phyloP scores from a whole-genome alignment of 2,113 vertebrate species.

The Meleagris gallopavo region DNA sequence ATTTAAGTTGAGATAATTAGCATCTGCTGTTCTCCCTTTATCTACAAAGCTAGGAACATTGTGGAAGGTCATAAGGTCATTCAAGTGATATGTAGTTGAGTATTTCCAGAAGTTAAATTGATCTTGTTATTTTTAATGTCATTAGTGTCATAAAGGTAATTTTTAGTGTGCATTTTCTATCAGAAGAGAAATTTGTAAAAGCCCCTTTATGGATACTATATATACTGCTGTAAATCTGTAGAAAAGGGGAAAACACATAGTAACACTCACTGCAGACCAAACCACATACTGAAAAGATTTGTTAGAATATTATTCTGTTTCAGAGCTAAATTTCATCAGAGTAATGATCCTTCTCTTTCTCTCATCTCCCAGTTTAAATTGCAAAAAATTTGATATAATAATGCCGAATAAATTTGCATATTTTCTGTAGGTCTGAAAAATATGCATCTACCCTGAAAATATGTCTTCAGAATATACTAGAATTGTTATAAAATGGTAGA shows the following conservation, averaged over 20 bases:
- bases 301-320: background rate
- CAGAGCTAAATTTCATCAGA: background rate
- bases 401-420: background rate
- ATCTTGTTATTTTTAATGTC: background rate
- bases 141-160: background rate
- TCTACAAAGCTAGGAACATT: background rate
- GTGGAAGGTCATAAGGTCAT: background rate
- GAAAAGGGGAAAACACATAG: conserved; percentile 1
- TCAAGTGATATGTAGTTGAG: background rate
- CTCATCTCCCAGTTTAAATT: background rate
- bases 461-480: background rate
- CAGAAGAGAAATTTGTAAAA: background rate
- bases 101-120: background rate
- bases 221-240: background rate
- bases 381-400: background rate
- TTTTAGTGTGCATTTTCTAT: background rate
- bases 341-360: background rate
- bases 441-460: background rate
- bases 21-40: background rate
- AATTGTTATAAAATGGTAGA: background rate
- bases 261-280: background rate
- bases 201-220: background rate
- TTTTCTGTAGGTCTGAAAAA: background rate
- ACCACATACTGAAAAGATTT: background rate
- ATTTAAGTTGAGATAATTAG: background rate